Base-by-base conservation (phyloP, 2,888 invertebrate genomes). In the Melanargia galathea region DNA sequence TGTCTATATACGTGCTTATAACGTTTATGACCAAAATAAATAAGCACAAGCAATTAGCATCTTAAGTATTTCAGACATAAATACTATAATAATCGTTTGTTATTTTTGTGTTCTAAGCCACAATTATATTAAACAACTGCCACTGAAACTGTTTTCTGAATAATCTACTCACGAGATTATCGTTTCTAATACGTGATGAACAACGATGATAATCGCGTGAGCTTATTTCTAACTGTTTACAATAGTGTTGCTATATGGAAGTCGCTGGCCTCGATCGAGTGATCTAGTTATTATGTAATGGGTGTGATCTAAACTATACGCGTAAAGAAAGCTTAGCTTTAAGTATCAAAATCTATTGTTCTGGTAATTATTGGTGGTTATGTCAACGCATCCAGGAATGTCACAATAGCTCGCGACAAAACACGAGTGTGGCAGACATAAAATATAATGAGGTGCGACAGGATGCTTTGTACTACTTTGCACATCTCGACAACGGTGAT, bases 231-330 rank as follows among this genome's bases (percentile, higher is more conserved):
- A 48, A 58, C 63, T 54, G 52, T 18, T 48, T 16, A 45, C 22
- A 59, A 30, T 24, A 43, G 26, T 40, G 40, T 30, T 26, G 54
- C 43, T 35, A 40, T 40, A 60, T 52, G 43, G 35, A 33, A 67
- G 62, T 65, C 46, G 71, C 54, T 69, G 74, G 70, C 80, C 80
- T 80, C 77, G 78, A 66, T 75, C 73, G 71, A 75, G 64, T 78
- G 74, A 74, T 75, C 81, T 70, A 80, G 69, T 76, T 80, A 74
- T 77, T 77, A 76, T 75, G 74, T 72, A 73, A 72, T 58, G 58
- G 58, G 35, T 67, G 60, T 62, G 45, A 59, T 64, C 70, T 64
- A 59, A 65, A 62, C 68, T 52, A 62, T 46, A 62, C 22, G 63
- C 59, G 54, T 56, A 45, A 74, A 70, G 67, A 70, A 72, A 72